Evolutionary conservation across 2,797 vertebrate species (phyloP).

Genomic region (Dallia pectoralis): DNA sequence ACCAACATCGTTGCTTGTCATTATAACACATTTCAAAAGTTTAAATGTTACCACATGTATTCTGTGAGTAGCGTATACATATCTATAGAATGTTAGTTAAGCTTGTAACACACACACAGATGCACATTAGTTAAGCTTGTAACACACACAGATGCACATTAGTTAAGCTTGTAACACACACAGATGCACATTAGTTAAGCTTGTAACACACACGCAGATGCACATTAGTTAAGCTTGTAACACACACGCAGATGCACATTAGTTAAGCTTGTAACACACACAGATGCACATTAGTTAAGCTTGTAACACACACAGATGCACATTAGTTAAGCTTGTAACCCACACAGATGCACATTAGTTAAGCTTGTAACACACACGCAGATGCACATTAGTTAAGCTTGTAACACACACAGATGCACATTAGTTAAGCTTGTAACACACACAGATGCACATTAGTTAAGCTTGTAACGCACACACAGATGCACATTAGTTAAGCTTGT

Average conservation of each 20-base stretch:
- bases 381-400: background rate
- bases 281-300: background rate
- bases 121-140: too few species aligned
- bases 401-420: background rate
- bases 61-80: conserved; percentile 9
- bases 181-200: background rate
- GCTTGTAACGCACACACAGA: conserved; percentile 25
- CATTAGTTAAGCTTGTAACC: background rate
- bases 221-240: too few species aligned
- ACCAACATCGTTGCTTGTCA: background rate
- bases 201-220: background rate
- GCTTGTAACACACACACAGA: conserved; percentile 24
- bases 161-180: background rate
- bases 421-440: conserved; percentile 36
- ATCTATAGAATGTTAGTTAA: conserved; percentile 32
- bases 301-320: background rate
- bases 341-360: background rate
- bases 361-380: background rate
- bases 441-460: conserved; percentile 27
- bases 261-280: background rate
- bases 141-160: background rate
- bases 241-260: background rate
- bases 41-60: background rate
- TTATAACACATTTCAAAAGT: background rate
- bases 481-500: conserved; percentile 35